These are phyloP conservation scores for Zaprionus obscuricornis DNA, from an alignment of 2,888 invertebrate genomes.

Conservation along the genomic window DNA sequence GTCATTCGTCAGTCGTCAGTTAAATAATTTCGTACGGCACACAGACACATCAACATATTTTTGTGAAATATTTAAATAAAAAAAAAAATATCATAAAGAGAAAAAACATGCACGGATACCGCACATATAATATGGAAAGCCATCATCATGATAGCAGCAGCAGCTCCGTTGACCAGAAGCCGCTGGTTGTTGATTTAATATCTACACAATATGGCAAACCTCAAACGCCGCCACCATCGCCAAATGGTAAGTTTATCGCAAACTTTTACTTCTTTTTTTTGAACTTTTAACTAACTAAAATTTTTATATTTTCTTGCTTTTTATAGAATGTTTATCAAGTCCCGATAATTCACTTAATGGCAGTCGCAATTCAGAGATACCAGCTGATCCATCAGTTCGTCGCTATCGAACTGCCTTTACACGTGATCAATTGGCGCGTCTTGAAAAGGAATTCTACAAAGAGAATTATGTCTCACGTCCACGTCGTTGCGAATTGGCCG, in stretches of 20 bases:
- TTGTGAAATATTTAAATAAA: not conserved
- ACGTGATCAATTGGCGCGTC: constrained; percentile 93
- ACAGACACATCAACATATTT: too few species aligned
- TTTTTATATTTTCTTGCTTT: not conserved
- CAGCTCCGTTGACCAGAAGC: constrained; percentile 81
- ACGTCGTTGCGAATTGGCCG: constrained; percentile 96
- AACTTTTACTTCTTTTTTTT: not conserved
- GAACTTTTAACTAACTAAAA: constrained; percentile 28
- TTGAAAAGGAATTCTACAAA: constrained; percentile 98
- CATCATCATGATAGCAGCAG: constrained; percentile 56
- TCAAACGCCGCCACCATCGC: constrained; percentile 85
- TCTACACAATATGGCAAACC: constrained; percentile 85
- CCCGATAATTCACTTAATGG: constrained; percentile 81
- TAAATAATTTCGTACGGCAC: too few species aligned
- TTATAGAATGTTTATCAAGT: constrained; percentile 84
- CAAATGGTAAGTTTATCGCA: constrained; percentile 82
- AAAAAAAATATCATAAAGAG: not conserved
- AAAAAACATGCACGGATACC: constrained; percentile 83
- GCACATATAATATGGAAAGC: constrained; percentile 82
- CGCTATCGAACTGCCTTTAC: constrained; percentile 99
- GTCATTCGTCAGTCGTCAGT: constrained; percentile 14
- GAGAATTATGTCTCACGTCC: constrained; percentile 99
- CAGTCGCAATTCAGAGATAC: constrained; percentile 81
- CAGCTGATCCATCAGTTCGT: constrained; percentile 88
- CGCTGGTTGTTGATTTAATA: constrained; percentile 86